A percentile compares a stretch with the other conserved stretches of the same genome.
Evolutionary conservation across 2,797 vertebrate genomes (phyloP).

Genomic region (Anguilla obscura): DNA sequence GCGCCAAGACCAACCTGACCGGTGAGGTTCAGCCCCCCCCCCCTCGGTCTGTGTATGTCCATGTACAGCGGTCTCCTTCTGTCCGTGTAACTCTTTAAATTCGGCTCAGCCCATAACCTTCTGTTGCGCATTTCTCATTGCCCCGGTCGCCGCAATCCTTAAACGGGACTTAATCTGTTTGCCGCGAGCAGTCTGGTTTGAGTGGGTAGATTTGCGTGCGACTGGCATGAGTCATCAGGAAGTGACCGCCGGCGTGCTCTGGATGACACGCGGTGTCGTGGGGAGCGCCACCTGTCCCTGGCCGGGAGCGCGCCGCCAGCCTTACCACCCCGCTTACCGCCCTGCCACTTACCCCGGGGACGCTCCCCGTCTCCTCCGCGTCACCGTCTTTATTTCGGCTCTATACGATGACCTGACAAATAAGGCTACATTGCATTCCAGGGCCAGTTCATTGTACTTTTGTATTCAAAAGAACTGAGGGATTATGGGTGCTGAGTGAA

Average conservation of each 20-base stretch:
- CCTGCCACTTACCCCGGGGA: not conserved
- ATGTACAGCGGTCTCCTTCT: not conserved
- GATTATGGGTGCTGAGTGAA: not conserved
- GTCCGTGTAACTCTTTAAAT: too few species aligned
- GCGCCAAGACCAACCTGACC: constrained; percentile 77
- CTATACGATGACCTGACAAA: not conserved
- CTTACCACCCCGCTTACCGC: not conserved
- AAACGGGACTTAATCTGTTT: not conserved
- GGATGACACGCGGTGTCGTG: not conserved
- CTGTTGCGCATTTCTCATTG: not conserved
- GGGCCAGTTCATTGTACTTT: not conserved
- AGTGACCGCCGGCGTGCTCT: not conserved
- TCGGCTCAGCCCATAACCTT: not conserved
- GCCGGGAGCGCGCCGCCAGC: not conserved
- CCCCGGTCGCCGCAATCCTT: not conserved
- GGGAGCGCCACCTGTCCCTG: not conserved
- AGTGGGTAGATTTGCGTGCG: not conserved
- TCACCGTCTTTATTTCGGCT: not conserved
- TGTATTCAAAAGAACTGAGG: not conserved
- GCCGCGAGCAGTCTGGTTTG: not conserved
- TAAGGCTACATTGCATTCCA: not conserved
- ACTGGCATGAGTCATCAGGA: not conserved
- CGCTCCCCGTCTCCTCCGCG: not conserved
- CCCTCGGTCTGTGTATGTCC: not conserved
- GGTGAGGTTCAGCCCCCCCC: constrained; percentile 68